Evolutionary conservation across 2,113 vertebrate genomes (phyloP).

Genomic region (Anguilla japonica): DNA sequence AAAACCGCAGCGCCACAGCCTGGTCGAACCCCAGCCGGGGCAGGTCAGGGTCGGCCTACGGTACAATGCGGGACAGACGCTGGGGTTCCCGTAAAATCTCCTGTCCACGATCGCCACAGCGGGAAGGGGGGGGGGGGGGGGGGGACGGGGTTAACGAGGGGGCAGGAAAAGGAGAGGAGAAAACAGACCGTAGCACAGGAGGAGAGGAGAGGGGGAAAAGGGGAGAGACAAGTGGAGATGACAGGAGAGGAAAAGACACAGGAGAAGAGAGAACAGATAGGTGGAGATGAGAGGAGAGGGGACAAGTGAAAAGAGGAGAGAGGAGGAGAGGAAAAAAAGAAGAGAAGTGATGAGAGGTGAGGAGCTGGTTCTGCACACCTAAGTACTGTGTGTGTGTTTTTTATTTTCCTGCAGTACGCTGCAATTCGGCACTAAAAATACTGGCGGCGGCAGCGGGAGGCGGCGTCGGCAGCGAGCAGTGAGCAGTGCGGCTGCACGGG

Average conservation of each 20-base stretch:
- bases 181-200: too few relatives aligned
- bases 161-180: too few relatives aligned
- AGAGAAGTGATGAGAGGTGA: conserved; percentile 1
- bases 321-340: too few relatives aligned
- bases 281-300: too few relatives aligned
- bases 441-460: not conserved
- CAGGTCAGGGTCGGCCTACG: not conserved
- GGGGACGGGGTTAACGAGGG: too few relatives aligned
- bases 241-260: too few relatives aligned
- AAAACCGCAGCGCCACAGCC: not conserved
- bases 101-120: too few relatives aligned
- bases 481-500: conserved; percentile 13
- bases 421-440: conserved; percentile 37
- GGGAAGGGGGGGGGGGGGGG: too few relatives aligned
- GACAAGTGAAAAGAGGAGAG: too few relatives aligned
- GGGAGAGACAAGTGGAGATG: too few relatives aligned
- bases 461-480: conserved; percentile 5
- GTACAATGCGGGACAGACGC: not conserved
- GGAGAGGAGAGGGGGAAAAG: too few relatives aligned
- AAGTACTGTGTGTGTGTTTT: not conserved
- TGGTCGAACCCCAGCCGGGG: not conserved
- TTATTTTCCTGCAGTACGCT: conserved; percentile 26
- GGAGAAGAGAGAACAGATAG: too few relatives aligned
- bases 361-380: not conserved
- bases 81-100: not conserved